Conservation (phyloP, 2,113 vertebrate genomes). For the Catagonus wagneri region DNA sequence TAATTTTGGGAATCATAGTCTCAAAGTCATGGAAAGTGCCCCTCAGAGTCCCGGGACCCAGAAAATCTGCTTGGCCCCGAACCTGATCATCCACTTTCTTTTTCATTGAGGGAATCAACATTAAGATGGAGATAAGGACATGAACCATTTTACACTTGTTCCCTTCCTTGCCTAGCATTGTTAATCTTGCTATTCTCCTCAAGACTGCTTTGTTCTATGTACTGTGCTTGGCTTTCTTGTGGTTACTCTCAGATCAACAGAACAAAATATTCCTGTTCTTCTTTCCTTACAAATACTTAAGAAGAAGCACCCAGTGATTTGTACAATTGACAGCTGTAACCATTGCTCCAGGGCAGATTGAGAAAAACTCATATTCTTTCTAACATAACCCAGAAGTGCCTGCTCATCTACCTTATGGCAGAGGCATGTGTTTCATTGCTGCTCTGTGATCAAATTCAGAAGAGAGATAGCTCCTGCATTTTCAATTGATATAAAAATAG, state of each 20-base stretch:
- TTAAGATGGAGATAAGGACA: not conserved
- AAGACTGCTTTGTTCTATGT: not conserved
- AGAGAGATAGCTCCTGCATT: constrained; percentile 65
- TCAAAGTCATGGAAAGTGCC: not conserved
- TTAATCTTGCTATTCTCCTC: not conserved
- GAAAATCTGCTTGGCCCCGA: not conserved
- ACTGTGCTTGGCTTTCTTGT: not conserved
- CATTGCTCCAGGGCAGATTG: constrained; percentile 30
- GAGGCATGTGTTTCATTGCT: constrained; percentile 34
- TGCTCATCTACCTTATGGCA: constrained; percentile 49
- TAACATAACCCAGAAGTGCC: constrained; percentile 59
- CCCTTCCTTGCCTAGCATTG: not conserved
- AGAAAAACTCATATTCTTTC: constrained; percentile 40
- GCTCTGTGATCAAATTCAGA: constrained; percentile 76
- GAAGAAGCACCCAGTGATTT: constrained; percentile 42
- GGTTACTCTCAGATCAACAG: constrained; percentile 5
- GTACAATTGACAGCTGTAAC: constrained; percentile 45
- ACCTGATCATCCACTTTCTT: not conserved
- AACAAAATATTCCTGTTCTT: constrained; percentile 45
- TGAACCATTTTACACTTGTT: not conserved
- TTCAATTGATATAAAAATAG: constrained; percentile 78
- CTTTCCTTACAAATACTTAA: constrained; percentile 22
- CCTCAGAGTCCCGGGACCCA: not conserved
- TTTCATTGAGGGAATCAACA: not conserved
- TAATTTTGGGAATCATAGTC: not conserved